Conservation (phyloP, 2,113 vertebrate species). For the Strix aluco region DNA sequence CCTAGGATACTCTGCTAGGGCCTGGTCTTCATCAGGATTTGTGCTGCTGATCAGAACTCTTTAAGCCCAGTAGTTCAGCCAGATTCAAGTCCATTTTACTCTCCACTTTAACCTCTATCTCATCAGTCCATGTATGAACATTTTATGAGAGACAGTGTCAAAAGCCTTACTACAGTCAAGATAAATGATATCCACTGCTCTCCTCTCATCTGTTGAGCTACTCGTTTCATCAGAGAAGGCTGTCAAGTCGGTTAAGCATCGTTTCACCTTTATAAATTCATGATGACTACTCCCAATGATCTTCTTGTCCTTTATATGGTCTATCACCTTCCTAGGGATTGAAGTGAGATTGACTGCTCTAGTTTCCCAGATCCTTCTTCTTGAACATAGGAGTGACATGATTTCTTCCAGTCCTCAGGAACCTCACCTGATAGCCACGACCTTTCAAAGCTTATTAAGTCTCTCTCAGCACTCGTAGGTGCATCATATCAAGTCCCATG, state of each 20-base stretch:
- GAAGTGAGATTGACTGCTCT: neutral
- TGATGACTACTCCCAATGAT: neutral
- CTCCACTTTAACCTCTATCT: neutral
- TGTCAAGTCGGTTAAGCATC: neutral
- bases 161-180: neutral
- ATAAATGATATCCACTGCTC: neutral
- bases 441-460: neutral
- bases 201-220: neutral
- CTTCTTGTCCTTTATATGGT: neutral
- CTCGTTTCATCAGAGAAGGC: neutral
- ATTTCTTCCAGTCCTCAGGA: neutral
- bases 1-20: neutral
- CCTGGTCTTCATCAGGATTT: neutral
- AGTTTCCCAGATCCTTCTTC: neutral
- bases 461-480: neutral
- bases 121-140: neutral
- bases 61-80: neutral
- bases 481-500: neutral
- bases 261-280: neutral
- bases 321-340: neutral
- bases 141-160: neutral
- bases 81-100: neutral
- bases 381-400: neutral
- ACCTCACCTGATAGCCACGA: neutral
- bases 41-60: fast-evolving